Evolutionary conservation across 2,113 vertebrate genomes (phyloP).

Genomic region (Furnarius figulus): DNA sequence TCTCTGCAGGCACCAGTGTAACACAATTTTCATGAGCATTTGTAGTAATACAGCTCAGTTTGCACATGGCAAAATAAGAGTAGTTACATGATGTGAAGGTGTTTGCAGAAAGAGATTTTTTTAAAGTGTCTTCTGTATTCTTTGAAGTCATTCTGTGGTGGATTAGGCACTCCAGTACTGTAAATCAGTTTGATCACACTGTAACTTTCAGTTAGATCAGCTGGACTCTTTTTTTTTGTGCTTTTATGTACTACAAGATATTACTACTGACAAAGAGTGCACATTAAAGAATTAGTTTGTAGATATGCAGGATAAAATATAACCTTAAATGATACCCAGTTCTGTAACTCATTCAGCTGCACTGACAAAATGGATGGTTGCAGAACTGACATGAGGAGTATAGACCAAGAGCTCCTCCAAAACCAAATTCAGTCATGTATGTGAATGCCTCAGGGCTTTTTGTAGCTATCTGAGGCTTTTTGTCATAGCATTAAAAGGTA

Average conservation of each 20-base stretch:
- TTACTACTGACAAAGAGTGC: not conserved
- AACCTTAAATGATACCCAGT: not conserved
- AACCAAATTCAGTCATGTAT: not conserved
- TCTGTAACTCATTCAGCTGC: not conserved
- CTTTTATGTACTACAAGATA: not conserved
- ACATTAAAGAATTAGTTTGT: not conserved
- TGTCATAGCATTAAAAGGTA: not conserved
- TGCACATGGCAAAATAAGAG: not conserved
- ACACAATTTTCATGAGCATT: not conserved
- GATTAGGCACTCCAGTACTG: not conserved
- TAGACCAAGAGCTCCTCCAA: not conserved
- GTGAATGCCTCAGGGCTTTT: not conserved
- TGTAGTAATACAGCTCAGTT: not conserved
- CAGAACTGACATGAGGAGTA: not conserved
- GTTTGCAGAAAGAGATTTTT: not conserved
- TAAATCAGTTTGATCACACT: not conserved
- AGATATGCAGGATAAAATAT: not conserved
- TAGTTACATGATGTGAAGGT: not conserved
- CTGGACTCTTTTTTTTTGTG: not conserved
- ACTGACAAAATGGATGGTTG: not conserved
- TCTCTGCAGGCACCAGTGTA: not conserved
- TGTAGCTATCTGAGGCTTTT: not conserved
- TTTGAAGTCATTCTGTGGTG: not conserved
- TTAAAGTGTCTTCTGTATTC: not conserved
- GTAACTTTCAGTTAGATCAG: not conserved